phyloP scores from a whole-genome alignment of 2,113 vertebrate genomes.

The Bombycilla garrulus region DNA sequence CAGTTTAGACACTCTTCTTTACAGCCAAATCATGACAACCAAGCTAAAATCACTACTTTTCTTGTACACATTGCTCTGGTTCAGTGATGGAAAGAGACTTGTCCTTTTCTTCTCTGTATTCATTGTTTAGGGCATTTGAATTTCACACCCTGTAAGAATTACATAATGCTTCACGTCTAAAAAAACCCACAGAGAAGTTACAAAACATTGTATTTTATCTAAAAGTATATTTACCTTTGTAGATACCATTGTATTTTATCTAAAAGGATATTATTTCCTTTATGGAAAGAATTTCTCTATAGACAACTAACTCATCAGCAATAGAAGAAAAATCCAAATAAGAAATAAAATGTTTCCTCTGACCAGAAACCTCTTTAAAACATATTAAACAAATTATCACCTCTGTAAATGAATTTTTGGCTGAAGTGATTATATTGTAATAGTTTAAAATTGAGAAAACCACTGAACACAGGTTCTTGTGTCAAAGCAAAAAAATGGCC shows the following conservation, averaged over 20 bases:
- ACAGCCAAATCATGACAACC: not conserved
- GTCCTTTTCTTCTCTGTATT: not conserved
- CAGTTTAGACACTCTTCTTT: not conserved
- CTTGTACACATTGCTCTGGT: not conserved
- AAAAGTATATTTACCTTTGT: not conserved
- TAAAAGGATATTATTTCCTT: not conserved
- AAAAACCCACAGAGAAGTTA: not conserved
- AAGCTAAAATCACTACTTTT: not conserved
- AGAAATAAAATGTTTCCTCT: not conserved
- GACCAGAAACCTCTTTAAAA: not conserved
- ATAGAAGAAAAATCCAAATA: not conserved
- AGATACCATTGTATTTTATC: not conserved
- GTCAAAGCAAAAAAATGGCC: not conserved
- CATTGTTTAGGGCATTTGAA: not conserved
- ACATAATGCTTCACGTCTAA: not conserved
- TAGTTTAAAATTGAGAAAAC: not conserved
- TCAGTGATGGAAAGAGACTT: not conserved
- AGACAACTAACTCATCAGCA: not conserved
- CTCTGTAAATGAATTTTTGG: not conserved
- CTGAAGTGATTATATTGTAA: not conserved
- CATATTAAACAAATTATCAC: not conserved
- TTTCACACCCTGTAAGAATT: not conserved
- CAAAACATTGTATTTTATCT: not conserved
- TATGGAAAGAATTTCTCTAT: not conserved
- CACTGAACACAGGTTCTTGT: not conserved